Evolutionary conservation across 2,113 vertebrate genomes (phyloP).

Genomic region (Lampris incognitus): DNA sequence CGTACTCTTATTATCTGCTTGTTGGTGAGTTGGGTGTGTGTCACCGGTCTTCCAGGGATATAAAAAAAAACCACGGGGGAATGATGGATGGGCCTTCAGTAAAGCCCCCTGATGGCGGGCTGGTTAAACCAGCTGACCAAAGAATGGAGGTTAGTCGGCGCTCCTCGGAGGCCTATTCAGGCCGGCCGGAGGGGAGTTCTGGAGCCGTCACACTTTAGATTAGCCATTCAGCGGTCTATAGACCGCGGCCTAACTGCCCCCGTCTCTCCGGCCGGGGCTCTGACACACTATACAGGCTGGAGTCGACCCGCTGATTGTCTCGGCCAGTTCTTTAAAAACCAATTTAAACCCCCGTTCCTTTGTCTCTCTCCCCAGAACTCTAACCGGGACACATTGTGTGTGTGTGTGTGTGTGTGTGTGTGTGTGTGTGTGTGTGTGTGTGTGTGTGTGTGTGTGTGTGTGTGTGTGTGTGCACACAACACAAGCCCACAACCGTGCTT

Average conservation of each 20-base stretch:
- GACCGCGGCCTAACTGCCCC: slow-evolving; percentile 55
- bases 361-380: slow-evolving; percentile 71
- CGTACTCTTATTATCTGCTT: slow-evolving; percentile 37
- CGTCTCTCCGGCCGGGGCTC: slow-evolving; percentile 62
- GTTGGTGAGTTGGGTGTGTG: slow-evolving; percentile 50
- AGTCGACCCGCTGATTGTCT: slow-evolving; percentile 65
- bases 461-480: not conserved
- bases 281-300: slow-evolving; percentile 60
- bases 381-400: slow-evolving; percentile 48
- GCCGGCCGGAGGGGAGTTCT: slow-evolving; percentile 51
- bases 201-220: slow-evolving; percentile 70
- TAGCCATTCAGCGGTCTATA: slow-evolving; percentile 66
- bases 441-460: slow-evolving; percentile 12
- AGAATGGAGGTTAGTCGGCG: slow-evolving; percentile 65
- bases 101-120: slow-evolving; percentile 78
- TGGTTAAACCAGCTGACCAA: slow-evolving; percentile 75
- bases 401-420: slow-evolving; percentile 32
- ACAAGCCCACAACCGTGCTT: not conserved
- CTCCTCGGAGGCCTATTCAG: slow-evolving; percentile 69
- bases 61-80: slow-evolving; percentile 35
- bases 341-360: slow-evolving; percentile 71
- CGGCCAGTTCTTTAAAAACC: slow-evolving; percentile 73
- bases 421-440: slow-evolving; percentile 4
- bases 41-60: slow-evolving; percentile 62
- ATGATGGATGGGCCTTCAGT: slow-evolving; percentile 80